These are phyloP conservation scores for Protosalanx chinensis DNA, from an alignment of 2,797 vertebrate species.

Conservation along the genomic window DNA sequence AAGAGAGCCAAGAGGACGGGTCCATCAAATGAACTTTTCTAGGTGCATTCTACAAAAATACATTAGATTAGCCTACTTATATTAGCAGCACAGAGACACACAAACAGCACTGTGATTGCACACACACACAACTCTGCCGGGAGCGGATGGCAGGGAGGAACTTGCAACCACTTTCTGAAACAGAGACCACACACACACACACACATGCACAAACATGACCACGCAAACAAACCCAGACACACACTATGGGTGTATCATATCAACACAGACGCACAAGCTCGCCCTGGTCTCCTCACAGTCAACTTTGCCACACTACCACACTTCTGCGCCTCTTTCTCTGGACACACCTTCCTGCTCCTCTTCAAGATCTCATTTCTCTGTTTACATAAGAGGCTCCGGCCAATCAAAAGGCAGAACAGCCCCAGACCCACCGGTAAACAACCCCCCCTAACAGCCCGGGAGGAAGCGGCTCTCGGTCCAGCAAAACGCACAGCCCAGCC, in stretches of 20 bases:
- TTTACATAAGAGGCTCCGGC: neutral
- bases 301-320: slow-evolving; percentile 3
- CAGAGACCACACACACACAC: slow-evolving; percentile 12
- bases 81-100: slow-evolving; percentile 17
- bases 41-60: no score
- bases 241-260: slow-evolving; percentile 20
- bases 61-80: slow-evolving; percentile 39
- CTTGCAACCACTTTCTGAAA: neutral
- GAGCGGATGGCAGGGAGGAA: no score
- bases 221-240: neutral
- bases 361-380: neutral
- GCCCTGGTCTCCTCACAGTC: neutral
- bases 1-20: neutral
- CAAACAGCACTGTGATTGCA: no score
- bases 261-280: no score
- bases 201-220: neutral
- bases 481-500: neutral
- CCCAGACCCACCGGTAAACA: neutral
- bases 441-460: neutral
- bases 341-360: neutral
- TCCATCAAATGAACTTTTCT: no score
- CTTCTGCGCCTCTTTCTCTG: no score
- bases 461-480: neutral
- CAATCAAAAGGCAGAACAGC: neutral
- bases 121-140: no score